Evolutionary conservation across 1,140 invertebrate species (phyloP), one percentile per base, ranked within the genome.

Genomic region (Lepidurus arcticus): DNA sequence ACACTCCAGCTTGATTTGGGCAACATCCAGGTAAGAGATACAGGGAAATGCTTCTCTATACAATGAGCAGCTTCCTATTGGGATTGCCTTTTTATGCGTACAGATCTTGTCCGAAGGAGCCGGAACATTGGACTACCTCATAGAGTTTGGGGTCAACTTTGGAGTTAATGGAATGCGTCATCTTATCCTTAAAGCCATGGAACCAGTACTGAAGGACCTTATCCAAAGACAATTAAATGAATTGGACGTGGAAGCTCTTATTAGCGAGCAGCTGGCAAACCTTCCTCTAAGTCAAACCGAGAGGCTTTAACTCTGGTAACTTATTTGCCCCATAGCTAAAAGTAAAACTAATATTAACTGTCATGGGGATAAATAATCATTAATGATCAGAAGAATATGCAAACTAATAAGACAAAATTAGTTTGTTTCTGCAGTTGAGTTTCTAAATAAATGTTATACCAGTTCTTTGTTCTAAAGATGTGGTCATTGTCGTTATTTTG

Each of bases 131-230:
- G 93, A 95, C 84, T 94, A 94, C 83, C 81, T 92, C 6, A 86
- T 93, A 73, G 93, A 95, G 85, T 90, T 92, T 78, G 87, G 85
- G 1, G 86, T 94, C 0, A 95, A 94, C 83, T 86, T 94, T 79
- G 80, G 94, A 73, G 93, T 93, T 1, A 95, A 95, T 87, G 84
- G 94, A 73, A 85, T 95, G 76, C 87, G 93, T 80, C 92, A 93
- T 85, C 92, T 94, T 85, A 93, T 94, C 80, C 91, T 93, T 88
- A 91, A 93, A 82, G 92, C 92, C 5, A 83, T 93, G 9, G 92
- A 94, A 84, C 89, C 88, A 76, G 92, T 92, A 0, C 84, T 93
- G 3, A 91, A 88, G 81, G 88, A 89, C 79, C 88, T 90, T 74
- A 86, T 93, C 0, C 89, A 90, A 81, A 88, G 90, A 79, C 89